These are phyloP conservation scores for Calyptommatus sinebrachiatus DNA, from an alignment of 2,113 vertebrate species.

Conservation along the genomic window DNA sequence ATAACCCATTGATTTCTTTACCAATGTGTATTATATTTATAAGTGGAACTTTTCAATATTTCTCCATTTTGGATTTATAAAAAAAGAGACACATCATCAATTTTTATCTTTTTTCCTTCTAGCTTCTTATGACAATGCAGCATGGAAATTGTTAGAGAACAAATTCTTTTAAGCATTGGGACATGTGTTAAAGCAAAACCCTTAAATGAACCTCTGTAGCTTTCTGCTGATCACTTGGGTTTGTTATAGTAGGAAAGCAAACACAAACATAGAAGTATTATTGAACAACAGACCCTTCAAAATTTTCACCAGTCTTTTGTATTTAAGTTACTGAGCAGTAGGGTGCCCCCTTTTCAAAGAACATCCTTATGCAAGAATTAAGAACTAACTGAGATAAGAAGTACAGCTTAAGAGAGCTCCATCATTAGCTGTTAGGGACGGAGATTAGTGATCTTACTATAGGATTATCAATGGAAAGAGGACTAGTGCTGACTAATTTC, in stretches of 20 bases:
- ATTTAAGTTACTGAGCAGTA: constrained; percentile 74
- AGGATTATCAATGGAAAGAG: constrained; percentile 83
- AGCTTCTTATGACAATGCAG: constrained; percentile 64
- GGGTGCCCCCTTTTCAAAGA: constrained; percentile 78
- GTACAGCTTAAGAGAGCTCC: constrained; percentile 84
- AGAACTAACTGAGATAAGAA: constrained; percentile 84
- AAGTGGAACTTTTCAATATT: constrained; percentile 45
- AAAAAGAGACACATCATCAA: constrained; percentile 61
- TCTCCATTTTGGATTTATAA: constrained; percentile 51
- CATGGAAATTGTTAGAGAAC: constrained; percentile 70
- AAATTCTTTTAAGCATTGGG: constrained; percentile 82
- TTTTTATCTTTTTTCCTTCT: constrained; percentile 47
- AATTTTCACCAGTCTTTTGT: constrained; percentile 83
- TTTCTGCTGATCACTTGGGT: constrained; percentile 78
- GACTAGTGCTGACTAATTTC: constrained; percentile 85
- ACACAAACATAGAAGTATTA: constrained; percentile 79
- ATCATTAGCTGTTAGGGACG: constrained; percentile 87
- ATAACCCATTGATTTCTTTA: too few relatives aligned
- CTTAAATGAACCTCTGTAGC: constrained; percentile 72
- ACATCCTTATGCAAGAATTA: constrained; percentile 84
- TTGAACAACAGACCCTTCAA: constrained; percentile 81
- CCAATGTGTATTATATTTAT: too few relatives aligned
- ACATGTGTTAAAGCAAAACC: constrained; percentile 76
- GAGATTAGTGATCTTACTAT: constrained; percentile 83
- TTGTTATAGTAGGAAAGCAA: constrained; percentile 81